These are phyloP conservation scores for Clarias magur DNA, from an alignment of 2,113 vertebrate genomes.

Conservation along the genomic window DNA sequence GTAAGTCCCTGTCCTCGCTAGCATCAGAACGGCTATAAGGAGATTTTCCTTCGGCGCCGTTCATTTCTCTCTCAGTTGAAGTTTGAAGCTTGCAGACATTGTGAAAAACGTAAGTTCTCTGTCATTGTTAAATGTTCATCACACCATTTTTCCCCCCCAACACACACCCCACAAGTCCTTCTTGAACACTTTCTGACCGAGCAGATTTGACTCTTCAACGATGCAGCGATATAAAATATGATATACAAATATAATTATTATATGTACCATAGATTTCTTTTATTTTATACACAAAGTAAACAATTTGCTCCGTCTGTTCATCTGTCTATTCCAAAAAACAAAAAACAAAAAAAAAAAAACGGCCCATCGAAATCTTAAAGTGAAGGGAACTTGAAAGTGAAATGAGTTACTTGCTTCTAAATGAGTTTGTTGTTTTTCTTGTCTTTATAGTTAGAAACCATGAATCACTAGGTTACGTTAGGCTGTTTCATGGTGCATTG, in stretches of 20 bases:
- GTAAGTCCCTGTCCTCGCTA: background rate
- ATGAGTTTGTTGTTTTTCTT: constrained; percentile 6
- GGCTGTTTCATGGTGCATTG: background rate
- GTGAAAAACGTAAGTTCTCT: background rate
- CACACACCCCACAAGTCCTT: background rate
- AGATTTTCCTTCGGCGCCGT: background rate
- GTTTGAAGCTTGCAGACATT: background rate
- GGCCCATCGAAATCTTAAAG: background rate
- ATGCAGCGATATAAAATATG: background rate
- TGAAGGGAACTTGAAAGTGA: background rate
- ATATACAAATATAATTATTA: background rate
- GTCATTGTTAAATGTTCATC: background rate
- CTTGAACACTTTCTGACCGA: background rate
- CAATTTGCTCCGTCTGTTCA: background rate
- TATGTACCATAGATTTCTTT: too few relatives aligned
- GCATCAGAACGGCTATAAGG: background rate
- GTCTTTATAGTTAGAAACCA: constrained; percentile 48
- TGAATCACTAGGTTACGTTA: constrained; percentile 42
- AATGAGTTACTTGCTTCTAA: constrained; percentile 1
- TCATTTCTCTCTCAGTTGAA: background rate
- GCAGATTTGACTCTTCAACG: background rate
- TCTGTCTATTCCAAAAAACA: background rate
- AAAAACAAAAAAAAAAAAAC: too few relatives aligned
- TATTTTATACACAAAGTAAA: too few relatives aligned
- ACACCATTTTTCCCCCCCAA: background rate